Conservation (phyloP, 2,113 vertebrate species). For the Chaenocephalus aceratus region DNA sequence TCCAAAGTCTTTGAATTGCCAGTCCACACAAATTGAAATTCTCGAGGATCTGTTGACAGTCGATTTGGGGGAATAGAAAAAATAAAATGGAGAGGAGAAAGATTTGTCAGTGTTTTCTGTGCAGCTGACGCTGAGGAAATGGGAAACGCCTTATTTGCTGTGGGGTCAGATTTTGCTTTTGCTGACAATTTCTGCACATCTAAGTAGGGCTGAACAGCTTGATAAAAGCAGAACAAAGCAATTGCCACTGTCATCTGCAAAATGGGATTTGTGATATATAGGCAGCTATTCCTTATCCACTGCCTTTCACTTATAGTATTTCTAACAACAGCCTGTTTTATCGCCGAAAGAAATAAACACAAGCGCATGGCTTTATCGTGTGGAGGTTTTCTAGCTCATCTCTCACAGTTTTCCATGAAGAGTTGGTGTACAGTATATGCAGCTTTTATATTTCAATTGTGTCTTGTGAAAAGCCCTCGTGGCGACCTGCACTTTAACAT, state of each 20-base stretch:
- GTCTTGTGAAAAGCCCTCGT: slow-evolving; percentile 30
- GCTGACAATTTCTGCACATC: slow-evolving; percentile 63
- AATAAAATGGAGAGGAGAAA: slow-evolving; percentile 19
- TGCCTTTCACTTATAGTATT: slow-evolving; percentile 23
- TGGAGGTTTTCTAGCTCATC: slow-evolving; percentile 24
- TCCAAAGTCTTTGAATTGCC: slow-evolving; percentile 56
- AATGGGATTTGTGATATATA: slow-evolving; percentile 51
- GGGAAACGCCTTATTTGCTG: slow-evolving; percentile 56
- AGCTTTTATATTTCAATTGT: slow-evolving; percentile 30
- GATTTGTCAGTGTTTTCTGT: slow-evolving; percentile 60
- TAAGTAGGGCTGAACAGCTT: slow-evolving; percentile 53
- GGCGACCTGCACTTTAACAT: slow-evolving; percentile 35
- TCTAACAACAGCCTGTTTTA: slow-evolving; percentile 41
- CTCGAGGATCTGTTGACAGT: slow-evolving; percentile 59
- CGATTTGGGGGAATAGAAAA: slow-evolving; percentile 41
- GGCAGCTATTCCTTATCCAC: slow-evolving; percentile 35
- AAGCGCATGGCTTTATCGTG: slow-evolving; percentile 17
- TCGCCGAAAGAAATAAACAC: slow-evolving; percentile 11
- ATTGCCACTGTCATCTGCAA: slow-evolving; percentile 60
- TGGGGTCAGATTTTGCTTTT: slow-evolving; percentile 61
- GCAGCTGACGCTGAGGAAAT: slow-evolving; percentile 59
- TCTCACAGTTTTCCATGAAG: slow-evolving; percentile 30
- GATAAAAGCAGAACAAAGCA: slow-evolving; percentile 56
- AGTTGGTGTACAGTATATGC: slow-evolving; percentile 9
- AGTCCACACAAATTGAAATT: slow-evolving; percentile 61